Percentiles rank a stretch among this genome's conserved stretches.
Evolutionary conservation across 53 echinoderm and acorn worm genomes (phyloP).

Genomic region (Echinarachnius parma): DNA sequence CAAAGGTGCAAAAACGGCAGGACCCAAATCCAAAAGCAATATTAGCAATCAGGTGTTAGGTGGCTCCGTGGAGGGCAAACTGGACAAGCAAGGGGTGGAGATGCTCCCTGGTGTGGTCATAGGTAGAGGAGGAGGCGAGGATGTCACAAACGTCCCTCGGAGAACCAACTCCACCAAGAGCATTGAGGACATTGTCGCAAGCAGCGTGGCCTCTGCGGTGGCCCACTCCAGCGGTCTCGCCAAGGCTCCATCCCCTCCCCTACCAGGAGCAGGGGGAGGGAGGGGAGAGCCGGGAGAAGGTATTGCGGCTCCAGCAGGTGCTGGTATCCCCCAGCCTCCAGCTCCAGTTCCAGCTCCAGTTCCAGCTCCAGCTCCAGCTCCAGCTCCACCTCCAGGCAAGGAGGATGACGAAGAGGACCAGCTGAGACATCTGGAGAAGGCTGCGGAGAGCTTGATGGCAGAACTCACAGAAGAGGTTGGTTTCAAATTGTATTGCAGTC

Average conservation of each 20-base stretch:
- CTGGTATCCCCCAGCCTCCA: background rate
- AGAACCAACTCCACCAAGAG: slow-evolving; percentile 17
- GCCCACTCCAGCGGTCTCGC: background rate
- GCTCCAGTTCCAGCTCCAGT: too few relatives aligned
- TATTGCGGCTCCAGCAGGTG: background rate
- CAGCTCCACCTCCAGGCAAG: slow-evolving; percentile 4
- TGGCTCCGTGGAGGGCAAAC: slow-evolving; percentile 3
- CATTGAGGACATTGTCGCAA: slow-evolving; percentile 39
- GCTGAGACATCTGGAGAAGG: slow-evolving; percentile 84
- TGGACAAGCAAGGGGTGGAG: slow-evolving; percentile 45
- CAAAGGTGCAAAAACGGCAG: slow-evolving; percentile 55
- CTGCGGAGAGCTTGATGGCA: slow-evolving; percentile 85
- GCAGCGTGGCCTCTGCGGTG: slow-evolving; percentile 15
- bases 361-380: slow-evolving; percentile 11
- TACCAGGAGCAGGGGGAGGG: slow-evolving; percentile 1
- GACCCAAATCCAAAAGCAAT: slow-evolving; percentile 42
- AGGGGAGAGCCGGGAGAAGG: slow-evolving; percentile 5
- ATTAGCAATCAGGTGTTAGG: slow-evolving; percentile 30
- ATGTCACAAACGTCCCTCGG: background rate
- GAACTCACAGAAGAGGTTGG: slow-evolving; percentile 77
- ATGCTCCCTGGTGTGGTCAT: slow-evolving; percentile 60
- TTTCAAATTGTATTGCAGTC: too few relatives aligned
- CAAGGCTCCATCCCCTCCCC: too few relatives aligned
- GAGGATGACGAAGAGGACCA: slow-evolving; percentile 84
- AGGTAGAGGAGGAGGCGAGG: slow-evolving; percentile 33